A percentile compares a stretch with the other conserved stretches of the same genome.
phyloP scores from a whole-genome alignment of 2,888 invertebrate species.

The Drosophila putrida region DNA sequence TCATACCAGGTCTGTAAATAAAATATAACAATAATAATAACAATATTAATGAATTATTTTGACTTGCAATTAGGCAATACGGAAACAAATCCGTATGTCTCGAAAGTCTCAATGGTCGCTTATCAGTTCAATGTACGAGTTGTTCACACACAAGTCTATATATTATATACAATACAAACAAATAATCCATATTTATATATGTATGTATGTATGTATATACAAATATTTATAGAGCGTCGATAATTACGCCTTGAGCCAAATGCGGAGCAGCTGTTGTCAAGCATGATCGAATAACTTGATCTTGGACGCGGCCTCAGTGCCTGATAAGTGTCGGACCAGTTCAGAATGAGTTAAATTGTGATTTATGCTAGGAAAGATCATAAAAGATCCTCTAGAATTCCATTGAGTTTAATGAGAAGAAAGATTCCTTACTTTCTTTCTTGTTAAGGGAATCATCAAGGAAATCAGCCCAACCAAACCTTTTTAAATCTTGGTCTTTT shows the following conservation, averaged over 20 bases:
- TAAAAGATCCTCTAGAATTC: too few species aligned
- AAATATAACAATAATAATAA: constrained; percentile 11
- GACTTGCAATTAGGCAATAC: constrained; percentile 30
- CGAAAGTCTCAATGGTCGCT: constrained; percentile 38
- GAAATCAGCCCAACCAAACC: too few species aligned
- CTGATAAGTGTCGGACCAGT: constrained; percentile 33
- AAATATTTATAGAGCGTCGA: constrained; percentile 29
- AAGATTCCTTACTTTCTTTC: too few species aligned
- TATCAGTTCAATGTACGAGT: constrained; percentile 41
- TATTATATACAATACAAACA: constrained; percentile 12
- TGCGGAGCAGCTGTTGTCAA: constrained; percentile 48
- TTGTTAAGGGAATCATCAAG: too few species aligned
- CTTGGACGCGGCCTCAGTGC: constrained; percentile 43
- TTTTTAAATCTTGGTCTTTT: too few species aligned
- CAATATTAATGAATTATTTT: constrained; percentile 12
- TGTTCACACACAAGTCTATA: constrained; percentile 10
- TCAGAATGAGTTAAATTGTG: constrained; percentile 29
- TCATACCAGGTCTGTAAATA: constrained; percentile 89
- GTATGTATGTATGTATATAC: constrained; percentile 2
- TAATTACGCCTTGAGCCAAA: constrained; percentile 48
- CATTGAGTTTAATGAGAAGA: too few species aligned
- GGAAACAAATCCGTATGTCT: constrained; percentile 40
- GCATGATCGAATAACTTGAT: constrained; percentile 31
- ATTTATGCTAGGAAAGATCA: not conserved
- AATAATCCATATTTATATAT: constrained; percentile 3